phyloP scores from a whole-genome alignment of 2,113 vertebrate genomes.

The Ceyx margarethae region DNA sequence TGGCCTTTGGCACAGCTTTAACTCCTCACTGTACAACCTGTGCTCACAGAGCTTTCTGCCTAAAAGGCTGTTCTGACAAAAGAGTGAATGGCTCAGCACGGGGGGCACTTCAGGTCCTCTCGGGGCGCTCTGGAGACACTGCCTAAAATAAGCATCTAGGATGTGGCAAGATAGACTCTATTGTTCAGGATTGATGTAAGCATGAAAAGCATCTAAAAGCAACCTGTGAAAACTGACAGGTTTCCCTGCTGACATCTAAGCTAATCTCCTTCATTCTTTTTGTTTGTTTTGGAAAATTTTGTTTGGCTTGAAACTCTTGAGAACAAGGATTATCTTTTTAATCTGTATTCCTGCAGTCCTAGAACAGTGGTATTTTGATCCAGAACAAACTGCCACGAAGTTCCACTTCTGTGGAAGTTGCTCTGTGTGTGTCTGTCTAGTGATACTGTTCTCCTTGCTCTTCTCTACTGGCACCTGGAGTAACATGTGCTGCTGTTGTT shows the following conservation, averaged over 20 bases:
- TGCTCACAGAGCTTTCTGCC: neutral
- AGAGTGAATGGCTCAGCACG: neutral
- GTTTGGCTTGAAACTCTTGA: neutral
- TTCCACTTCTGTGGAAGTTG: neutral
- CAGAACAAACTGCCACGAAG: neutral
- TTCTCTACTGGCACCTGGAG: neutral
- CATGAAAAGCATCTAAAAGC: neutral
- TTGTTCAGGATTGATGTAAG: neutral
- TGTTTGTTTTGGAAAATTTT: neutral
- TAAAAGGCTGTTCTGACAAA: neutral
- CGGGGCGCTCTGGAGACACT: neutral
- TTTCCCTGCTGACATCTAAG: neutral
- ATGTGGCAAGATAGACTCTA: neutral
- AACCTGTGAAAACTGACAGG: neutral
- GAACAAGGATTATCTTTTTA: neutral
- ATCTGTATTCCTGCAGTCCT: neutral
- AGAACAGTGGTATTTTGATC: neutral
- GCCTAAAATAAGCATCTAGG: neutral
- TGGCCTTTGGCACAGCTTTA: neutral
- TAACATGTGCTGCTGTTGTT: neutral
- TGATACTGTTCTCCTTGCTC: neutral
- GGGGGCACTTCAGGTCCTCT: neutral
- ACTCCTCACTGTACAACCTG: rapidly evolving
- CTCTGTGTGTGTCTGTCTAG: neutral
- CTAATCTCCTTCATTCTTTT: neutral